Evolutionary conservation across 2,888 invertebrate species (phyloP).

Genomic region (Limnephilus marmoratus): DNA sequence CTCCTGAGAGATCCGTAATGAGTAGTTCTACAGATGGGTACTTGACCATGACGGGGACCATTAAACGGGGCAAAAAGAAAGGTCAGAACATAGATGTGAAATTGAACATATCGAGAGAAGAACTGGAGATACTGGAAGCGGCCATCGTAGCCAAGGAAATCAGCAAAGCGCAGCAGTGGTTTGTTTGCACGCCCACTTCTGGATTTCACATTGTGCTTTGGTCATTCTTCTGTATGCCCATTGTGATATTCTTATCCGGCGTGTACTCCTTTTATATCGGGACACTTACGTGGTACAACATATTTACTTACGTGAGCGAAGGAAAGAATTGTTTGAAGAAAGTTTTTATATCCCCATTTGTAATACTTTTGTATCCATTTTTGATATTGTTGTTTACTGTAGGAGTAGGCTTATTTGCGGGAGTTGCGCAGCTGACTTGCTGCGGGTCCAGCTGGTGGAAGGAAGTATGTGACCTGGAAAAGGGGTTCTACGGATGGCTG

Average conservation of each 20-base stretch:
- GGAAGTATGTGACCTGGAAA: slow-evolving; percentile 85
- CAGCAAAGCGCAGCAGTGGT: slow-evolving; percentile 77
- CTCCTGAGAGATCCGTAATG: slow-evolving; percentile 78
- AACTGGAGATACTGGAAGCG: slow-evolving; percentile 83
- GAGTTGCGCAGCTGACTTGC: slow-evolving; percentile 83
- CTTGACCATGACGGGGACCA: slow-evolving; percentile 85
- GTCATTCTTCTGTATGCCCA: slow-evolving; percentile 81
- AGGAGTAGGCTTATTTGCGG: slow-evolving; percentile 82
- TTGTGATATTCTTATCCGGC: slow-evolving; percentile 81
- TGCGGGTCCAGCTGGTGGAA: slow-evolving; percentile 83
- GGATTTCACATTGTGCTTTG: slow-evolving; percentile 83
- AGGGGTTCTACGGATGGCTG: slow-evolving; percentile 88
- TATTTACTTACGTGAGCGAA: slow-evolving; percentile 83
- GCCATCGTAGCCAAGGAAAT: slow-evolving; percentile 79
- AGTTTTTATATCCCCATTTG: slow-evolving; percentile 81
- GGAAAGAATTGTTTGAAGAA: slow-evolving; percentile 81
- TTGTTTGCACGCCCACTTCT: slow-evolving; percentile 77
- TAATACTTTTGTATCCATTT: slow-evolving; percentile 84
- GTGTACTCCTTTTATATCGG: slow-evolving; percentile 86
- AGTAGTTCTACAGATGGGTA: slow-evolving; percentile 78
- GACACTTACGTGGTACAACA: slow-evolving; percentile 87
- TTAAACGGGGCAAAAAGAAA: slow-evolving; percentile 84
- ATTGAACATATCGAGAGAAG: slow-evolving; percentile 84
- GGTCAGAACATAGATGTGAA: slow-evolving; percentile 85
- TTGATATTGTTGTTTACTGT: slow-evolving; percentile 81